A percentile compares a stretch with the other conserved stretches of the same genome.
phyloP scores from a whole-genome alignment of 2,888 invertebrate genomes.

The Agrilus biguttatus region DNA sequence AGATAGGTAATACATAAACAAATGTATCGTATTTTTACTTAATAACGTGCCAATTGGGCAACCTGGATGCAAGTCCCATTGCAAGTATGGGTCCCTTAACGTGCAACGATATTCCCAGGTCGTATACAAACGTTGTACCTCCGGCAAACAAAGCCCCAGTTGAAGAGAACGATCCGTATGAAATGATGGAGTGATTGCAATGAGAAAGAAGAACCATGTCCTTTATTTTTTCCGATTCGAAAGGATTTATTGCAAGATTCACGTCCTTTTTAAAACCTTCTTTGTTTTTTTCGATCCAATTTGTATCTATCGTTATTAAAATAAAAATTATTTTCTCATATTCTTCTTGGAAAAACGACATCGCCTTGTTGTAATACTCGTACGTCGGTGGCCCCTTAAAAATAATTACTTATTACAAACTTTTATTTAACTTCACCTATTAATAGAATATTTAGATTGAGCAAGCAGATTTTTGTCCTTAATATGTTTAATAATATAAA shows the following conservation, averaged over 20 bases:
- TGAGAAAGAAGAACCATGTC: constrained; percentile 9
- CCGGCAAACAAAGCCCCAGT: constrained; percentile 8
- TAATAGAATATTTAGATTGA: too few species aligned
- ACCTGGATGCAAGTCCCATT: constrained; percentile 8
- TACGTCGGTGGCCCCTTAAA: constrained; percentile 7
- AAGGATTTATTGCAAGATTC: constrained; percentile 6
- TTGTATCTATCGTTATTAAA: constrained; percentile 6
- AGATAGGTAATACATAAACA: too few species aligned
- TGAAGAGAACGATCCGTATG: constrained; percentile 11
- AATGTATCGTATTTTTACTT: not conserved
- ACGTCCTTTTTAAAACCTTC: constrained; percentile 1
- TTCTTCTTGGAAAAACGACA: constrained; percentile 8
- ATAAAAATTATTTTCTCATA: constrained; percentile 10
- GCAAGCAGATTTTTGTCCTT: too few species aligned
- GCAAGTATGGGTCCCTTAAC: constrained; percentile 9
- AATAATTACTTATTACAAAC: constrained; percentile 1
- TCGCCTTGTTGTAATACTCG: constrained; percentile 9
- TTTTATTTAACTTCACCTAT: not conserved
- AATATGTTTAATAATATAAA: too few species aligned
- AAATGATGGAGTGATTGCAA: constrained; percentile 12
- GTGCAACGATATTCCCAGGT: constrained; percentile 9
- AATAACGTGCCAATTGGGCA: constrained; percentile 4
- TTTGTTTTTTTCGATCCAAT: constrained; percentile 6
- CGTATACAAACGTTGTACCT: constrained; percentile 10
- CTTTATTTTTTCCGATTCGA: constrained; percentile 1